Evolutionary conservation across 1,140 invertebrate genomes (phyloP).

Genomic region (Danaus melanippus): DNA sequence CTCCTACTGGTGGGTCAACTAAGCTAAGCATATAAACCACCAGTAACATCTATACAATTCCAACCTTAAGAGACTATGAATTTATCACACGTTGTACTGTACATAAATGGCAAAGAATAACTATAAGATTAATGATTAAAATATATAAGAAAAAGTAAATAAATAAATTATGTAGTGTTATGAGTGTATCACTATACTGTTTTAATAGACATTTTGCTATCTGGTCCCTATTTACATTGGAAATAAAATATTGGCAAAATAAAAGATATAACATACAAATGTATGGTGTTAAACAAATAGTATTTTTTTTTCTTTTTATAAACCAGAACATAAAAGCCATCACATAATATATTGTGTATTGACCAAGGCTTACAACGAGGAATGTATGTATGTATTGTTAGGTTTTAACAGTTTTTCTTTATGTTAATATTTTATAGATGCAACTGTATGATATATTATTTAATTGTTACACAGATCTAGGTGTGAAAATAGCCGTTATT

Average conservation of each 20-base stretch:
- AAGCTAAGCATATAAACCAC: constrained; percentile 38
- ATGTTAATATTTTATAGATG: too few species aligned
- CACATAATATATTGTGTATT: too few species aligned
- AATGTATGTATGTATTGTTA: too few species aligned
- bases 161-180: constrained; percentile 6
- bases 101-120: constrained; percentile 59
- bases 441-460: too few species aligned
- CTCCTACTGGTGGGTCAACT: constrained; percentile 26
- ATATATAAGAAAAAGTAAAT: constrained; percentile 10
- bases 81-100: constrained; percentile 62
- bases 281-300: background rate
- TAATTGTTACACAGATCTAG: too few species aligned
- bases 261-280: background rate
- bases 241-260: background rate
- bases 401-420: too few species aligned
- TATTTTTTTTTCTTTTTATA: too few species aligned
- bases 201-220: constrained; percentile 1
- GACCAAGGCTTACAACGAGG: too few species aligned
- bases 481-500: too few species aligned
- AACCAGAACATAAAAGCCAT: too few species aligned
- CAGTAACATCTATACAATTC: constrained; percentile 34
- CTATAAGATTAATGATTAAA: constrained; percentile 10
- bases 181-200: too few species aligned
- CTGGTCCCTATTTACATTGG: background rate
- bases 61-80: constrained; percentile 29